phyloP scores from a whole-genome alignment of 2,888 invertebrate genomes.

The Stenotaenia linearis region DNA sequence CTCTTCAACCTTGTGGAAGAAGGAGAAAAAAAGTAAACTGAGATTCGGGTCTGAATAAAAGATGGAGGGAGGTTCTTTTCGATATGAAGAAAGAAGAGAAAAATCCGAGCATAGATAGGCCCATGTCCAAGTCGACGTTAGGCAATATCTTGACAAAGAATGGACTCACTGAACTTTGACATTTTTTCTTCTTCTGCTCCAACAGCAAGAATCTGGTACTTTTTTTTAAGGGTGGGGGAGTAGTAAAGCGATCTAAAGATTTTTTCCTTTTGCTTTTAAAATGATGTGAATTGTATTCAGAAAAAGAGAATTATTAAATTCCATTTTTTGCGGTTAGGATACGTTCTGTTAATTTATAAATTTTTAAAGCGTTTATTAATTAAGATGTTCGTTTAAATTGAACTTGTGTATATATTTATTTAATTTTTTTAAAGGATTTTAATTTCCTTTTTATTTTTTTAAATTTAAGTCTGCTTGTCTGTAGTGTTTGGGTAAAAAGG shows the following conservation, averaged over 20 bases:
- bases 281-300: background rate
- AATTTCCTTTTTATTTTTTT: background rate
- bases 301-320: background rate
- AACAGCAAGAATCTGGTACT: background rate
- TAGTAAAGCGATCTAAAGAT: background rate
- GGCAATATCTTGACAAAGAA: background rate
- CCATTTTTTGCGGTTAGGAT: background rate
- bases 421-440: background rate
- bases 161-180: background rate
- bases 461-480: background rate
- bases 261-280: background rate
- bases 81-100: background rate
- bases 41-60: background rate
- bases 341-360: background rate
- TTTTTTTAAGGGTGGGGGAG: background rate
- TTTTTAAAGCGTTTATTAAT: background rate
- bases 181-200: background rate
- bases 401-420: background rate
- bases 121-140: background rate
- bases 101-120: background rate
- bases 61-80: background rate
- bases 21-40: background rate
- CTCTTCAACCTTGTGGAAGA: background rate
- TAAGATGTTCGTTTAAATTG: background rate
- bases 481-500: background rate